Evolutionary conservation across 2,888 invertebrate genomes (phyloP), one percentile per base, ranked within the genome.

Genomic region (Iphiclides podalirius): DNA sequence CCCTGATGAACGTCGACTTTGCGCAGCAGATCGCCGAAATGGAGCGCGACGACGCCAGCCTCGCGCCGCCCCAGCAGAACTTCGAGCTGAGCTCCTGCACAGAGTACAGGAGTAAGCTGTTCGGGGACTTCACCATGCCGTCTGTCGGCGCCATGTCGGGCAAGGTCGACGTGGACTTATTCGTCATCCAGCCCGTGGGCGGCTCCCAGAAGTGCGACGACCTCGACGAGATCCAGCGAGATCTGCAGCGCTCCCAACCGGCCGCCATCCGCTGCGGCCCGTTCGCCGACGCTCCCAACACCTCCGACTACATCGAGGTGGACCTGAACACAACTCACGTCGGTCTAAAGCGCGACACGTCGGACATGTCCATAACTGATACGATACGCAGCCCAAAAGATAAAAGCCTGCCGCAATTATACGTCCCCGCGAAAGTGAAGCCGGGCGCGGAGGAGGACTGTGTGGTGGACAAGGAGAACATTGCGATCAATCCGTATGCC

Each of bases 281-380:
- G 20, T 70, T 66, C 11, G 58, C 51, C 9, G 64, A 59, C 4
- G 53, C 53, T 3, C 67, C 59, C 2, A 66, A 72, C 35, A 47
- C 74, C 9, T 83, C 82, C 0, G 80, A 79, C 40, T 84, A 80
- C 45, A 78, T 85, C 15, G 85, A 84, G 58, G 58, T 87, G 0
- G 86, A 86, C 67, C 55, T 86, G 1, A 78, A 86, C 31, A 67
- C 63, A 52, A 87, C 85, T 0, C 70, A 73, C 28, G 62, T 66
- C 4, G 61, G 55, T 0, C 14, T 69, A 1, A 61, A 52, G 1
- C 68, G 61, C 35, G 73, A 78, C 3, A 6, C 20, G 20, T 75
- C 70, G 9, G 79, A 87, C 54, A 85, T 87, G 84, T 85, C 86
- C 0, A 79, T 86, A 26, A 86, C 86, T 0, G 81, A 84, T 17